Conservation (phyloP, 2,888 invertebrate genomes). For the Ornithoptera priamus region DNA sequence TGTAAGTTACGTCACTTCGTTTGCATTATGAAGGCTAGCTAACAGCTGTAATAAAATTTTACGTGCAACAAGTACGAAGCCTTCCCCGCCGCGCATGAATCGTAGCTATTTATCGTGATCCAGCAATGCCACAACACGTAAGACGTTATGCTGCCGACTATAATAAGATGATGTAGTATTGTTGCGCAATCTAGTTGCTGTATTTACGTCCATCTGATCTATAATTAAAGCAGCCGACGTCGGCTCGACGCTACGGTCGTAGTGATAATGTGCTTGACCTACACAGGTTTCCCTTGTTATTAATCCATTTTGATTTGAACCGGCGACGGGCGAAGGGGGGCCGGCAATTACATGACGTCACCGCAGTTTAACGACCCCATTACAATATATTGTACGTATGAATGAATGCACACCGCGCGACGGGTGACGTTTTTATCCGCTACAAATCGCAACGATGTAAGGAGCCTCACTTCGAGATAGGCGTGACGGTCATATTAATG, state of each 20-base stretch:
- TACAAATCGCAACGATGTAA: conserved; percentile 48
- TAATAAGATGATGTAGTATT: conserved; percentile 25
- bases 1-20: conserved; percentile 58
- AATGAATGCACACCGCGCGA: conserved; percentile 77
- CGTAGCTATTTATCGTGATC: conserved; percentile 27
- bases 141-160: conserved; percentile 1
- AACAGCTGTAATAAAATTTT: conserved; percentile 46
- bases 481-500: conserved; percentile 31
- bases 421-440: conserved; percentile 68
- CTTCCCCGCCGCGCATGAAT: conserved; percentile 13
- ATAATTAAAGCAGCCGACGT: conserved; percentile 26
- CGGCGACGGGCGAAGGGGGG: conserved; percentile 67
- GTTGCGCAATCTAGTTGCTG: conserved; percentile 24
- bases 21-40: conserved; percentile 57
- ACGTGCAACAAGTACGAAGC: conserved; percentile 34
- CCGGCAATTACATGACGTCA: conserved; percentile 79
- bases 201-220: conserved; percentile 27
- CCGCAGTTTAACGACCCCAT: conserved; percentile 78
- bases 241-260: conserved; percentile 17
- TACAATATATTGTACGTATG: conserved; percentile 77
- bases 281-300: conserved; percentile 76
- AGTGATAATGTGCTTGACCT: conserved; percentile 76
- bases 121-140: conserved; percentile 19
- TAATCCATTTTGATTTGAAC: conserved; percentile 78
- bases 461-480: conserved; percentile 36